Evolutionary conservation across 2,888 invertebrate genomes (phyloP).

Genomic region (Deilephila elpenor): DNA sequence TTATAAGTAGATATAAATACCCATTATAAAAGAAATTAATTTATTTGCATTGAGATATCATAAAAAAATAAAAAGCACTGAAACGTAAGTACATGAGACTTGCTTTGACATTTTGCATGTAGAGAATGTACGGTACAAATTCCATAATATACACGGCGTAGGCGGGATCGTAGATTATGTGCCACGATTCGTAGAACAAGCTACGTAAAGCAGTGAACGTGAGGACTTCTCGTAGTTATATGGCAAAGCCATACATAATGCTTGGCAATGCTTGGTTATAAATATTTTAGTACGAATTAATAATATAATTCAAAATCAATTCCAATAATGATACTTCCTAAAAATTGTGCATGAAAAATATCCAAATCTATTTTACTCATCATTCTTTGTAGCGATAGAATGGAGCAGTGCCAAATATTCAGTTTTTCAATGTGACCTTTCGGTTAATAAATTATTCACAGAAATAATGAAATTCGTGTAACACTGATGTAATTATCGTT

Average conservation of each 20-base stretch:
- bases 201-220: not conserved
- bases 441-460: not conserved
- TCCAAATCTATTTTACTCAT: too few species aligned
- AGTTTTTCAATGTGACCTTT: not conserved
- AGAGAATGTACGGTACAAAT: not conserved
- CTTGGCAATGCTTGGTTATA: not conserved
- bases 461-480: not conserved
- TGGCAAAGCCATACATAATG: not conserved
- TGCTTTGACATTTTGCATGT: not conserved
- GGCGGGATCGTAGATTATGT: not conserved
- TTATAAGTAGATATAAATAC: too few species aligned
- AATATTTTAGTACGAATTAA: not conserved
- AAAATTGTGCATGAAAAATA: too few species aligned
- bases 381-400: too few species aligned
- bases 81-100: too few species aligned
- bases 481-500: not conserved
- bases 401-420: not conserved
- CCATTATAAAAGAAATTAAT: too few species aligned
- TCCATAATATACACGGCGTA: not conserved
- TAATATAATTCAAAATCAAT: too few species aligned
- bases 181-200: conserved; percentile 6
- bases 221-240: not conserved
- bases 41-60: too few species aligned
- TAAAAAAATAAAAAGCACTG: too few species aligned
- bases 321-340: too few species aligned